These are phyloP conservation scores for Microctenopoma lineatum DNA, from an alignment of 2,797 vertebrate genomes.

Conservation along the genomic window DNA sequence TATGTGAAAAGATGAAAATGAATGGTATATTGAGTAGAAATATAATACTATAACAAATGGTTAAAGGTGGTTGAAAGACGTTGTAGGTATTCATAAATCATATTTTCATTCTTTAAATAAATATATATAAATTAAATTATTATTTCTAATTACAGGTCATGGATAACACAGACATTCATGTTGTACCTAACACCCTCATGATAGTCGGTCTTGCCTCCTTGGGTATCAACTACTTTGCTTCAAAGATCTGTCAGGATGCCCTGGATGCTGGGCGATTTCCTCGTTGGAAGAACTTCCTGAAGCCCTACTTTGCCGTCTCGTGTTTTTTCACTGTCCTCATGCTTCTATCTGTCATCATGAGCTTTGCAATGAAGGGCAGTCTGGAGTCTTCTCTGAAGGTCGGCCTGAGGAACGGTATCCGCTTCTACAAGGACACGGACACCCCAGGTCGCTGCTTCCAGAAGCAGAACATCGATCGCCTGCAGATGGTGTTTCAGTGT, in stretches of 20 bases:
- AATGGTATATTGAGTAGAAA: too few species aligned
- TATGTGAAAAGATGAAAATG: too few species aligned
- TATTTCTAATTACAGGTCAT: conserved; percentile 75
- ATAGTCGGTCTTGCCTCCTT: conserved; percentile 83
- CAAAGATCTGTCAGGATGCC: conserved; percentile 85
- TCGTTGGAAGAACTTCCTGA: conserved; percentile 84
- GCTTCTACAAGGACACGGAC: conserved; percentile 92
- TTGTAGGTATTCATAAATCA: background rate
- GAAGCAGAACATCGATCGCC: conserved; percentile 88
- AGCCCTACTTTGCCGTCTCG: conserved; percentile 82
- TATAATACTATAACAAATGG: too few species aligned
- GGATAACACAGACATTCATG: conserved; percentile 85
- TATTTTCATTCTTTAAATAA: background rate
- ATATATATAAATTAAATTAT: too few species aligned
- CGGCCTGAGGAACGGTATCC: conserved; percentile 85
- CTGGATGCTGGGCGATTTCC: conserved; percentile 83
- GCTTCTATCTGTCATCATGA: conserved; percentile 84
- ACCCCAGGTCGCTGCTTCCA: conserved; percentile 89
- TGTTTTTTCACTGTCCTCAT: conserved; percentile 85
- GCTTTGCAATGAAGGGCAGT: conserved; percentile 84
- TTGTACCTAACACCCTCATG: conserved; percentile 88
- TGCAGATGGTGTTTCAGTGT: conserved; percentile 90
- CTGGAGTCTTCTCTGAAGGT: conserved; percentile 85
- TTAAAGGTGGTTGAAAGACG: too few species aligned
- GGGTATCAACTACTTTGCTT: conserved; percentile 85